Conservation (phyloP, 1,140 invertebrate species). For the Drosophila biarmipes region DNA sequence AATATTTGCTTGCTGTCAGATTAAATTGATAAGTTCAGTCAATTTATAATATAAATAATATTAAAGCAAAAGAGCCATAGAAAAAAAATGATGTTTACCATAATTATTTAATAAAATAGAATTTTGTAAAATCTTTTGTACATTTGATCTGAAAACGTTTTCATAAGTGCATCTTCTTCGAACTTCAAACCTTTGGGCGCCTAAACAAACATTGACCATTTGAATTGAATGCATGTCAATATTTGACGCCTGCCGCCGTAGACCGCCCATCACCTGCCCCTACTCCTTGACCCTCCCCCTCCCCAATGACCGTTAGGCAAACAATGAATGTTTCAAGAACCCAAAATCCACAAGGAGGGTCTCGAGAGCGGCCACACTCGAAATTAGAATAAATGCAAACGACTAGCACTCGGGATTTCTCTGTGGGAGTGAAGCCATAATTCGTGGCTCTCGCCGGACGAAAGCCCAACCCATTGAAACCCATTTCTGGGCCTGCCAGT, state of each 20-base stretch:
- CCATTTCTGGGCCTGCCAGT: slow-evolving; percentile 31
- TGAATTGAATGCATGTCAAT: slow-evolving; percentile 75
- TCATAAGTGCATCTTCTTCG: neutral
- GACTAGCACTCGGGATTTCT: slow-evolving; percentile 13
- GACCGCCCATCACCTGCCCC: neutral
- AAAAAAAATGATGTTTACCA: too few species aligned
- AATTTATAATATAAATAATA: too few species aligned
- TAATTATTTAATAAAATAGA: too few species aligned
- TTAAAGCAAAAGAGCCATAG: too few species aligned
- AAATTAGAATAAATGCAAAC: slow-evolving; percentile 73
- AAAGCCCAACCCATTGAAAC: slow-evolving; percentile 32
- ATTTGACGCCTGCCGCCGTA: slow-evolving; percentile 50
- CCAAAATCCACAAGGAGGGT: slow-evolving; percentile 29
- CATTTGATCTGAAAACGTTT: neutral
- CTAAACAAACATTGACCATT: slow-evolving; percentile 64
- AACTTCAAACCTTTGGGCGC: slow-evolving; percentile 30
- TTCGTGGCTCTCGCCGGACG: slow-evolving; percentile 44
- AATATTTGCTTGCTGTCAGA: too few species aligned
- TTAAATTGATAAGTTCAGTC: too few species aligned
- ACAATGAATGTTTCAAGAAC: slow-evolving; percentile 30
- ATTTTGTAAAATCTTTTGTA: neutral
- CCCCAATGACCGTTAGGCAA: slow-evolving; percentile 59
- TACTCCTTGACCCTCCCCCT: neutral
- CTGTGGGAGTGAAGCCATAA: slow-evolving; percentile 78
- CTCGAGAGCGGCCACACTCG: slow-evolving; percentile 63